These are phyloP conservation scores for Cylas formicarius DNA, from an alignment of 1,140 invertebrate genomes.

Conservation along the genomic window DNA sequence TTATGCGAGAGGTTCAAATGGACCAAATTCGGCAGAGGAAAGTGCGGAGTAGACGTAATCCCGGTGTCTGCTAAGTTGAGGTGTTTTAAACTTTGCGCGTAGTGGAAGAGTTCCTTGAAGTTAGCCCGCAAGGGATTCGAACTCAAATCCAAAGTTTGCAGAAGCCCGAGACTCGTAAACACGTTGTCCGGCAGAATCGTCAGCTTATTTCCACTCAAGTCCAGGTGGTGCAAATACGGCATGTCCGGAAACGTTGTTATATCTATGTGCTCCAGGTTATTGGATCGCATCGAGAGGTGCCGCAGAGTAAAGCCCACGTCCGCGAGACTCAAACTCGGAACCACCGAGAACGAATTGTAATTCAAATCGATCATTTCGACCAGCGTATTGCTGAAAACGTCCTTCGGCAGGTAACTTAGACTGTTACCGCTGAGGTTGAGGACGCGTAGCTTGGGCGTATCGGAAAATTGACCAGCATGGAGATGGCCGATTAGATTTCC, in stretches of 20 bases:
- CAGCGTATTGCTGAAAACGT: slow-evolving; percentile 72
- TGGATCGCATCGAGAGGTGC: slow-evolving; percentile 69
- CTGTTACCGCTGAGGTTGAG: slow-evolving; percentile 71
- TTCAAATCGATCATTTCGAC: slow-evolving; percentile 75
- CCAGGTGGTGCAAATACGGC: slow-evolving; percentile 68
- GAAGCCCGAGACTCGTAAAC: slow-evolving; percentile 70
- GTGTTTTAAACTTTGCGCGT: slow-evolving; percentile 69
- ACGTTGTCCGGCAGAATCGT: slow-evolving; percentile 82
- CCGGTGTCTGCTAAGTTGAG: slow-evolving; percentile 68
- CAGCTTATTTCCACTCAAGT: slow-evolving; percentile 72
- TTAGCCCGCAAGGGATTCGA: slow-evolving; percentile 76
- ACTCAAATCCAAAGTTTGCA: slow-evolving; percentile 72
- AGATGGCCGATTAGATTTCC: slow-evolving; percentile 69
- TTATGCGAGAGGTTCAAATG: slow-evolving; percentile 71
- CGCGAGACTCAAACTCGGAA: slow-evolving; percentile 62
- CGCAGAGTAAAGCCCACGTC: slow-evolving; percentile 69
- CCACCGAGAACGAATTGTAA: slow-evolving; percentile 67
- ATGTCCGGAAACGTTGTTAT: slow-evolving; percentile 79
- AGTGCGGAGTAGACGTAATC: slow-evolving; percentile 61
- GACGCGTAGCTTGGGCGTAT: slow-evolving; percentile 64
- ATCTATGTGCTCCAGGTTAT: slow-evolving; percentile 80
- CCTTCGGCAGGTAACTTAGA: slow-evolving; percentile 65
- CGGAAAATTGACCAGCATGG: slow-evolving; percentile 75
- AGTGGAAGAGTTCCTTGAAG: slow-evolving; percentile 84
- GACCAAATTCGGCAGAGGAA: slow-evolving; percentile 64